Evolutionary conservation across 2,113 vertebrate genomes (phyloP).

Genomic region (Drymodes brunneopygia): DNA sequence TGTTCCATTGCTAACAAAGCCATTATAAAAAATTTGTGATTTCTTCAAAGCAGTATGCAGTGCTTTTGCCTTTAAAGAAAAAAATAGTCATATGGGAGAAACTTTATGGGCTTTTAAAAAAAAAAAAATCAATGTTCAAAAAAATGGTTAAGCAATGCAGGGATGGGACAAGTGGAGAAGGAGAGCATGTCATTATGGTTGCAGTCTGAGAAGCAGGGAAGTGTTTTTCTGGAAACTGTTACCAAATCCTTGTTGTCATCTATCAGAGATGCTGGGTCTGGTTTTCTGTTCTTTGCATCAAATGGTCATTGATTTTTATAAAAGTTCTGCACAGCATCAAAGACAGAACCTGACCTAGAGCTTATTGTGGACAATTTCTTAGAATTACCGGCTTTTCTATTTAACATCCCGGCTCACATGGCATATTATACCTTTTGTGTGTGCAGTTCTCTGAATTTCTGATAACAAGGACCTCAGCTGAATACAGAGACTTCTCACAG

Average conservation of each 20-base stretch:
- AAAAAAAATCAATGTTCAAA: background rate
- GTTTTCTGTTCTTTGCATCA: background rate
- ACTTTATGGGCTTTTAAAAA: background rate
- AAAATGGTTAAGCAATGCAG: background rate
- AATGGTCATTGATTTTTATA: background rate
- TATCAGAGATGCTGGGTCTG: background rate
- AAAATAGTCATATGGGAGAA: background rate
- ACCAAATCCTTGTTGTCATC: background rate
- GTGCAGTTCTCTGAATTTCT: background rate
- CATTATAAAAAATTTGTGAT: background rate
- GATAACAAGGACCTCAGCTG: background rate
- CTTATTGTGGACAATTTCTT: background rate
- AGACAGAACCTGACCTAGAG: background rate
- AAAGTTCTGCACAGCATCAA: background rate
- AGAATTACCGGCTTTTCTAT: background rate
- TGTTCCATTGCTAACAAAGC: background rate
- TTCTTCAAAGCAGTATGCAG: background rate
- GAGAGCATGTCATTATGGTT: background rate
- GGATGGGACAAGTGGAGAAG: background rate
- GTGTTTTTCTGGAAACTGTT: background rate
- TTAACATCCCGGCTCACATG: background rate
- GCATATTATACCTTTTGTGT: background rate
- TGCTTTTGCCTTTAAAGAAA: background rate
- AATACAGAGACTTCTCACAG: background rate
- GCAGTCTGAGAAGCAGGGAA: background rate